Base-by-base conservation (phyloP, 35 echinoderm and acorn worm genomes). In the Apostichopus parvimensis region DNA sequence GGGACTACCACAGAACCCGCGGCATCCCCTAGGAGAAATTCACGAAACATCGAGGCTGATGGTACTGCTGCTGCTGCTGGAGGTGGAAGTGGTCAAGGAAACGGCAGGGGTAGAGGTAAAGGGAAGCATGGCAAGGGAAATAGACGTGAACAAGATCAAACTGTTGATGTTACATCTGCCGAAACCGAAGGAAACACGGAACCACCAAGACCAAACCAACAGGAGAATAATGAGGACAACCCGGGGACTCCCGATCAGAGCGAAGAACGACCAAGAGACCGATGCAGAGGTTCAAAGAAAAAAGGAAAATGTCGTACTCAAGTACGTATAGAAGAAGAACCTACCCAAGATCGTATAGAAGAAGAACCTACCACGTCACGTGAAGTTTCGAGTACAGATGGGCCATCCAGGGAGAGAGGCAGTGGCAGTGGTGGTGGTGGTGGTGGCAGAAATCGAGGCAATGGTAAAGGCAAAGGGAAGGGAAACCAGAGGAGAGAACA, bases 21-120 rank as follows among this genome's bases (percentile, higher is more conserved):
- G 26, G 86, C 86, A 4, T 88, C 86, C 20, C 86, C 86, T 21
- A 72, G 86, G 64, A 88, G 86, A 88, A 88, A 72, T 73, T 88
- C 86, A 6, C 21, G 86, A 8, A 60, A 68, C 86, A 66, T 66
- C 25, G 86, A 23, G 22, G 62, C 61, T 8, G 86, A 52, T 23
- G 57, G 57, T 21, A 72, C 86, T 8, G 9, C n/a, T 5, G 54
- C n/a, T 5, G 54, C 15, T 13, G 34, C 14, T 9, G 21, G 71
- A 18, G 64, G 64, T 11, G 18, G 64, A 17, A 87, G 14, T 9
- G 59, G 20, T 6, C 77, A 9, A 45, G 77, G 20, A 17, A 78
- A 78, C 20, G 17, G 77, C 20, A 78, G 77, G 17, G 17, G 8
- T 22, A 45, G 4, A 9, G 12, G 58, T 61, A 88, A 75, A 75